phyloP scores from a whole-genome alignment of 2,113 vertebrate genomes.

The Pteruthius melanotis region DNA sequence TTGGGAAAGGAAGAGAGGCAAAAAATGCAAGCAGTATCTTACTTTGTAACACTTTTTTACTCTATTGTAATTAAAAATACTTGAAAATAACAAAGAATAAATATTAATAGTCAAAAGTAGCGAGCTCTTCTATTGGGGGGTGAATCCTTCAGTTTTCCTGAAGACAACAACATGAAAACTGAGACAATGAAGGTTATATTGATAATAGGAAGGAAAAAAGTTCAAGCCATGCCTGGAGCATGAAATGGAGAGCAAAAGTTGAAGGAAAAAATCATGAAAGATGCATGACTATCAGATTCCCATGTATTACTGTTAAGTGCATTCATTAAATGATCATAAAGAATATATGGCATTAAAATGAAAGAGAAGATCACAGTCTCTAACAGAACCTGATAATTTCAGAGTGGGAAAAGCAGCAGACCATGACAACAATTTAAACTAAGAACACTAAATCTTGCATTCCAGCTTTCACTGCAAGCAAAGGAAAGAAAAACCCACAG shows the following conservation, averaged over 20 bases:
- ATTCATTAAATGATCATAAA: constrained; percentile 47
- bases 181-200: not conserved
- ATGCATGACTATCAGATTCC: constrained; percentile 12
- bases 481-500: not conserved
- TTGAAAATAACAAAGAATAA: not conserved
- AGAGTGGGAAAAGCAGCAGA: not conserved
- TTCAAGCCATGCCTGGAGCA: not conserved
- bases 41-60: not conserved
- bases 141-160: not conserved
- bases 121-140: not conserved
- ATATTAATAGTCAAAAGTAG: not conserved
- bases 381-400: not conserved
- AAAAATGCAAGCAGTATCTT: not conserved
- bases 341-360: constrained; percentile 19
- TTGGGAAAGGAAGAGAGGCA: not conserved
- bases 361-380: not conserved
- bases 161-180: not conserved
- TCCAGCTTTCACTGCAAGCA: not conserved
- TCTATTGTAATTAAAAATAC: not conserved
- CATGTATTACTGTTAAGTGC: constrained; percentile 11
- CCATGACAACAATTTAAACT: not conserved
- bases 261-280: constrained; percentile 31
- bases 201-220: not conserved
- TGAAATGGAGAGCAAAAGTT: not conserved
- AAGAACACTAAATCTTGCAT: not conserved